Conservation (phyloP, 2,797 vertebrate species). For the Sebastes oblongus region DNA sequence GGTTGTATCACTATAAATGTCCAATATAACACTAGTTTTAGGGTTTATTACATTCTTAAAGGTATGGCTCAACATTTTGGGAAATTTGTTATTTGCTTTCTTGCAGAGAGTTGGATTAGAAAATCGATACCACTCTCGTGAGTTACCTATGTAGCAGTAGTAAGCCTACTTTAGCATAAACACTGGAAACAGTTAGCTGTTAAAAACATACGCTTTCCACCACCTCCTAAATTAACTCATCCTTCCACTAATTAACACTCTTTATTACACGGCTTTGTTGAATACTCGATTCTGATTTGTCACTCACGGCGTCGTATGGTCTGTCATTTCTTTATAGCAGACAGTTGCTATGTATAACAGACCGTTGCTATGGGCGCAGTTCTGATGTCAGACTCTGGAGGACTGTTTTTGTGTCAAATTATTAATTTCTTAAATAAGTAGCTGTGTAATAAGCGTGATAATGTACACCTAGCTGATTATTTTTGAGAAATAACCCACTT, state of each 20-base stretch:
- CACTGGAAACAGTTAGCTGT: background rate
- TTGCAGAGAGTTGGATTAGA: background rate
- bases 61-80: background rate
- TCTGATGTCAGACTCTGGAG: too few relatives aligned
- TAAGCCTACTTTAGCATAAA: background rate
- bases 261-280: too few relatives aligned
- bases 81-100: background rate
- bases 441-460: too few relatives aligned
- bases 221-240: background rate
- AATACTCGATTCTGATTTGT: too few relatives aligned
- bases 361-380: too few relatives aligned
- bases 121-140: background rate
- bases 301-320: rapidly evolving
- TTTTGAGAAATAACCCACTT: too few relatives aligned
- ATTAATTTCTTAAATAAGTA: too few relatives aligned
- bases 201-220: background rate
- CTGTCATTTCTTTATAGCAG: too few relatives aligned
- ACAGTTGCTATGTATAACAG: too few relatives aligned
- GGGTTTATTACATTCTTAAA: background rate
- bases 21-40: background rate
- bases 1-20: background rate
- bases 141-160: background rate
- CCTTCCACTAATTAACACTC: background rate
- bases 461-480: too few relatives aligned
- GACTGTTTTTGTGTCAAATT: too few relatives aligned